A percentile compares a stretch with the other conserved stretches of the same genome.
These are phyloP conservation scores for Drosophila sucinea DNA, from an alignment of 1,140 invertebrate species.

Conservation along the genomic window DNA sequence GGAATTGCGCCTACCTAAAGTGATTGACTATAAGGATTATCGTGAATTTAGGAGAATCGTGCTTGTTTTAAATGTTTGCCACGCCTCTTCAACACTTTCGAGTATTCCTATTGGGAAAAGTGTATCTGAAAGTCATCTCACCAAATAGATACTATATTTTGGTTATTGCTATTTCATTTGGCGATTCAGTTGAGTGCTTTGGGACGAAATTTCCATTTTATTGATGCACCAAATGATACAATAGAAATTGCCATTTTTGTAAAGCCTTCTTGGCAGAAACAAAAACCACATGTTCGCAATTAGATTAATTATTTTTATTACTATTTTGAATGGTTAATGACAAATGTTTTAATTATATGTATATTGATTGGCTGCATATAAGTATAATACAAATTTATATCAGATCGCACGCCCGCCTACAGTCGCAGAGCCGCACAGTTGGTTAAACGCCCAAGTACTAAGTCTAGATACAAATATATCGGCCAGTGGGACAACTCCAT, in stretches of 20 bases:
- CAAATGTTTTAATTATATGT: constrained; percentile 73
- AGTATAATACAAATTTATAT: constrained; percentile 7
- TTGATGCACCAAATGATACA: not conserved
- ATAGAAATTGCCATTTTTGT: not conserved
- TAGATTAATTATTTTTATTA: constrained; percentile 53
- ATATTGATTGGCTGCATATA: constrained; percentile 41
- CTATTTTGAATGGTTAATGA: constrained; percentile 39
- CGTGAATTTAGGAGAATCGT: no score
- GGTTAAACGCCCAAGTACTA: constrained; percentile 37
- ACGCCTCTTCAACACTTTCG: no score
- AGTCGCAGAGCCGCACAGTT: constrained; percentile 33
- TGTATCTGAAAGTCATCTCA: not conserved
- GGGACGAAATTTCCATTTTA: not conserved
- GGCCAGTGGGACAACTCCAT: constrained; percentile 66
- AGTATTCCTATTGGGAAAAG: not conserved
- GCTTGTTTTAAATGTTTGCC: no score
- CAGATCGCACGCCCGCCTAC: constrained; percentile 28
- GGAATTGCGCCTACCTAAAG: no score
- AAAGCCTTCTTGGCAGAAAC: constrained; percentile 9
- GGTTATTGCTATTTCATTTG: not conserved
- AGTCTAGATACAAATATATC: constrained; percentile 24
- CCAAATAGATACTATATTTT: not conserved
- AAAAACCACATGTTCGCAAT: constrained; percentile 28
- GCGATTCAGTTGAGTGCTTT: not conserved
- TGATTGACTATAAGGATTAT: no score